Evolutionary conservation across 2,113 vertebrate species (phyloP), one percentile per base, ranked within the genome.

Genomic region (Nycticryphes semicollaris): DNA sequence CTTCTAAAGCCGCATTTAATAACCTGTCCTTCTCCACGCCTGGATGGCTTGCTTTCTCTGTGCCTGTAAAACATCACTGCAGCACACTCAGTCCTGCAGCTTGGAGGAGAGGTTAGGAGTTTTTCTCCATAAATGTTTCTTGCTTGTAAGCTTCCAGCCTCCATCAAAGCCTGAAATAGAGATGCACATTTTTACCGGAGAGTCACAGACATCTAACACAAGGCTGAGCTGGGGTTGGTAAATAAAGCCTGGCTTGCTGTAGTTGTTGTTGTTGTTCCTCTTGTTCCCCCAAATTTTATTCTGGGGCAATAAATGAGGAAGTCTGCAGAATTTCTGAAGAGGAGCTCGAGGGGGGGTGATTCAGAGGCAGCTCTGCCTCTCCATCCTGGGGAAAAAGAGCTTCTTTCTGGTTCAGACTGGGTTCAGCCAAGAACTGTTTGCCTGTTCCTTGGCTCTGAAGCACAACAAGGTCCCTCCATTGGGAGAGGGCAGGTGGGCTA

Each of bases 41-140:
- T 63, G 50, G 66, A 43, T 6, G 16, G 6, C 21, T 54, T 41
- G 14, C 48, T 53, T 72, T 63, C 39, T 70, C 59, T 16, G 2
- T 72, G 43, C 57, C 50, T 76, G 13, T 64, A 19, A 73, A 88
- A 76, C 20, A 22, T 54, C 4, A 30, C n/a, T 48, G 67, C 59
- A 48, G 45, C 5, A 22, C 33, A 3, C 37, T 45, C 39, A 9
- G 67, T 47, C 69, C 84, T 57, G 47, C 70, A 64, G 59, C 69
- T 57, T 3, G 0, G n/a, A 24, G 17, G 51, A 85, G 53, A 45
- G n/a, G 16, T 53, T 62, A 47, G 11, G 45, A 83, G 47, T 54
- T 67, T 67, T 72, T 35, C 56, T 51, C 70, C 12, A 33, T 90
- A 92, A 97, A 88, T 56, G 31, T 94, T 97, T 93, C 87, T 92